These are phyloP conservation scores for Centropyge bicolor DNA, from an alignment of 2,797 vertebrate genomes.

Conservation along the genomic window DNA sequence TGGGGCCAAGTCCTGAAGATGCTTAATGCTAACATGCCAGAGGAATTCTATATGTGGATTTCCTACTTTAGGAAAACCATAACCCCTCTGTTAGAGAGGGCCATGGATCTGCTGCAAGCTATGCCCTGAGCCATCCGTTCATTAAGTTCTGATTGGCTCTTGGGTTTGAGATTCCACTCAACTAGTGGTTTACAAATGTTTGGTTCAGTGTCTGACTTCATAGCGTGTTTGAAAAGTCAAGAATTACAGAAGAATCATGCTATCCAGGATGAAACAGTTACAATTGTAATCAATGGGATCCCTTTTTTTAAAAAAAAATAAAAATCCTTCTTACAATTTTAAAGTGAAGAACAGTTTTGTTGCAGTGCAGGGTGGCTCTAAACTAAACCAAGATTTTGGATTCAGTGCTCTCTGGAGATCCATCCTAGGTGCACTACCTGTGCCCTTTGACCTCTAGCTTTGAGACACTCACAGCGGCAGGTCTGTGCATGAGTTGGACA, in stretches of 20 bases:
- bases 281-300: background rate
- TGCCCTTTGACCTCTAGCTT: constrained; percentile 7
- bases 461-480: background rate
- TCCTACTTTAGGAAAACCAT: constrained; percentile 76
- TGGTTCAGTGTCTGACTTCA: background rate
- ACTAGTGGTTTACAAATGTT: background rate
- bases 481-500: background rate
- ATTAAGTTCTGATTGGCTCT: background rate
- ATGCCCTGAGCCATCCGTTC: constrained; percentile 36
- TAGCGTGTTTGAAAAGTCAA: background rate
- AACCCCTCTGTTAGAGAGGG: constrained; percentile 74
- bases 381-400: background rate
- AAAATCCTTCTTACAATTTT: background rate
- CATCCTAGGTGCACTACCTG: background rate
- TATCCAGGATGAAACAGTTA: background rate
- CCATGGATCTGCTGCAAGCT: constrained; percentile 74
- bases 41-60: constrained; percentile 82
- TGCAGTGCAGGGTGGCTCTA: background rate
- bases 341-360: background rate
- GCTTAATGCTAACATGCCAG: constrained; percentile 83
- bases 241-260: background rate
- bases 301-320: too few relatives aligned
- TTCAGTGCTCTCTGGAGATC: background rate
- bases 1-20: constrained; percentile 84
- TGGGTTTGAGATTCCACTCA: background rate